Evolutionary conservation across 1,140 invertebrate species (phyloP), one percentile per base, ranked within the genome.

Genomic region (Hycleus phaleratus): DNA sequence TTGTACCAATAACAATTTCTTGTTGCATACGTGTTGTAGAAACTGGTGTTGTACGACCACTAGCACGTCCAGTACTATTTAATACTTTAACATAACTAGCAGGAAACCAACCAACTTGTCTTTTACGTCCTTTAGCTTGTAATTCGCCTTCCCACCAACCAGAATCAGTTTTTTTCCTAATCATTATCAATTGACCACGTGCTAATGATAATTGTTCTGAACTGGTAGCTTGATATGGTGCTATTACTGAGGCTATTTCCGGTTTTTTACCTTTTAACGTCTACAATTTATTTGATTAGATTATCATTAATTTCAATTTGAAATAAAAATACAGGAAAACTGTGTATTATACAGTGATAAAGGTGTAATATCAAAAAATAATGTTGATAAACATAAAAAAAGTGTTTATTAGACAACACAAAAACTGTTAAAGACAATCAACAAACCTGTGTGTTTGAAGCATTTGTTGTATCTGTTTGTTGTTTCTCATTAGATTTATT

Each of bases 71-170:
- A 24, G 79, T 68, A 62, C 79, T 83, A 49, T 81, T 81, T 39
- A 89, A 69, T 48, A 91, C 81, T 78, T 97, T 97, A 0, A 98
- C 95, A 72, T 97, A 98, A 46, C 91, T 93, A 18, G 95, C 95
- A 6, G 95, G 95, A 74, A 98, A 98, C 95, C 95, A 98, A 3
- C 95, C 95, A 52, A 96, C 85, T 77, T 96, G 92, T 49, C 91
- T 80, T 70, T 94, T 94, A 63, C 93, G 87, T n/a, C 95, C 95
- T 74, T 95, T 93, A 9, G 91, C 93, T 78, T 97, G 94, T 25
- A 98, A 76, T 77, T 99, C 97, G 46, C 97, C 97, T 81, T 99
- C 96, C 97, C 97, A 99, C 96, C 96, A 98, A 18, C 95, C 95
- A 61, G 91, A 91, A 51, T 92, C 85, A 6, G 91, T 93, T 72